These are phyloP conservation scores for Prochilodus magdalenae DNA, from an alignment of 2,113 vertebrate species.

Conservation along the genomic window DNA sequence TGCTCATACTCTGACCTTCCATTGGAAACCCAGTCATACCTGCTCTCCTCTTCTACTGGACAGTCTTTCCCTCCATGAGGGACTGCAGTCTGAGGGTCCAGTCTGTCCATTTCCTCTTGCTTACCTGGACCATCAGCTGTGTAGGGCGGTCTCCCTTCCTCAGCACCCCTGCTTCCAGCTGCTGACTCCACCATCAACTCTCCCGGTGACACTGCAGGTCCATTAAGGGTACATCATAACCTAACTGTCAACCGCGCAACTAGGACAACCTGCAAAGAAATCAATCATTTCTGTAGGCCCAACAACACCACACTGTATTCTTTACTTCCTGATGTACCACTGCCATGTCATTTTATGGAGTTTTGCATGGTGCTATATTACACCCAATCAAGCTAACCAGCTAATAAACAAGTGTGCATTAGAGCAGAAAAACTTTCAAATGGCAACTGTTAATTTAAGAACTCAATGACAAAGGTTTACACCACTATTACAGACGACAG, in stretches of 20 bases:
- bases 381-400: not conserved
- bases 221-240: slow-evolving; percentile 10
- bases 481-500: not conserved
- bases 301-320: not conserved
- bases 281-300: slow-evolving; percentile 38
- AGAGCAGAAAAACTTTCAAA: too few species aligned
- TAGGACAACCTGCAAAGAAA: slow-evolving; percentile 33
- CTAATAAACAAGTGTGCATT: too few species aligned
- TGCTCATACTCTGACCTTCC: slow-evolving; percentile 20
- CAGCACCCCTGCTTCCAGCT: slow-evolving; percentile 43
- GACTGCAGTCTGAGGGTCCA: slow-evolving; percentile 27
- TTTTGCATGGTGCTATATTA: not conserved
- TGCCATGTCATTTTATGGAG: not conserved
- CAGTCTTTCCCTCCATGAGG: not conserved
- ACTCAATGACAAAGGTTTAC: not conserved
- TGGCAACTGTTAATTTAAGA: too few species aligned
- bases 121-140: slow-evolving; percentile 42
- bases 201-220: slow-evolving; percentile 30
- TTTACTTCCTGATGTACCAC: not conserved
- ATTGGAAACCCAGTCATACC: not conserved
- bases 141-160: slow-evolving; percentile 51
- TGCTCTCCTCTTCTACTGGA: not conserved
- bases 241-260: not conserved
- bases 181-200: slow-evolving; percentile 58
- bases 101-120: slow-evolving; percentile 49